Percentiles rank a stretch among this genome's conserved stretches.
phyloP scores from a whole-genome alignment of 2,113 vertebrate species.

The Murina feae region DNA sequence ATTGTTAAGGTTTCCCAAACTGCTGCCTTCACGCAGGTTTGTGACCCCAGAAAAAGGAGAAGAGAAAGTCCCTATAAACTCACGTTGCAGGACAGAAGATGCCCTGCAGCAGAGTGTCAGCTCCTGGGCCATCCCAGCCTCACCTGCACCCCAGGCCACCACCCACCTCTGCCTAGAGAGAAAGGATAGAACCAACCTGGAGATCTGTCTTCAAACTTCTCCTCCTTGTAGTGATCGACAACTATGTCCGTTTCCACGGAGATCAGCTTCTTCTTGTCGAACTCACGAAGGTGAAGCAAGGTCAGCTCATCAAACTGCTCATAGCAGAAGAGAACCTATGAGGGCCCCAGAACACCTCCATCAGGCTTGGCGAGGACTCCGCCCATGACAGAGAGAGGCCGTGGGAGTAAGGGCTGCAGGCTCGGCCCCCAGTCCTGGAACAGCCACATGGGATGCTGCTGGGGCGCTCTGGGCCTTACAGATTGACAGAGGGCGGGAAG shows the following conservation, averaged over 20 bases:
- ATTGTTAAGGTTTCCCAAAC: background rate
- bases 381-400: fast-evolving
- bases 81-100: background rate
- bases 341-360: fast-evolving
- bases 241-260: slow-evolving; percentile 98
- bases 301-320: slow-evolving; percentile 98
- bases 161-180: background rate
- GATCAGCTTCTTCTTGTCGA: slow-evolving; percentile 96
- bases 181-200: slow-evolving; percentile 80
- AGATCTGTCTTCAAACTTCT: slow-evolving; percentile 88
- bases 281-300: slow-evolving; percentile 93
- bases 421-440: background rate
- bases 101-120: background rate
- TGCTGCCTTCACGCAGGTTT: background rate
- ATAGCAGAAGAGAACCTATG: slow-evolving; percentile 96
- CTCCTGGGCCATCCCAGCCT: background rate
- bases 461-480: background rate
- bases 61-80: background rate
- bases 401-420: background rate
- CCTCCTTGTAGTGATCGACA: slow-evolving; percentile 97
- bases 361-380: background rate
- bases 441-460: background rate
- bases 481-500: background rate
- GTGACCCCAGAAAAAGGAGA: too few species aligned
- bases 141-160: background rate